Evolutionary conservation across 2,888 invertebrate genomes (phyloP).

Genomic region (Drosophila villosipedis): DNA sequence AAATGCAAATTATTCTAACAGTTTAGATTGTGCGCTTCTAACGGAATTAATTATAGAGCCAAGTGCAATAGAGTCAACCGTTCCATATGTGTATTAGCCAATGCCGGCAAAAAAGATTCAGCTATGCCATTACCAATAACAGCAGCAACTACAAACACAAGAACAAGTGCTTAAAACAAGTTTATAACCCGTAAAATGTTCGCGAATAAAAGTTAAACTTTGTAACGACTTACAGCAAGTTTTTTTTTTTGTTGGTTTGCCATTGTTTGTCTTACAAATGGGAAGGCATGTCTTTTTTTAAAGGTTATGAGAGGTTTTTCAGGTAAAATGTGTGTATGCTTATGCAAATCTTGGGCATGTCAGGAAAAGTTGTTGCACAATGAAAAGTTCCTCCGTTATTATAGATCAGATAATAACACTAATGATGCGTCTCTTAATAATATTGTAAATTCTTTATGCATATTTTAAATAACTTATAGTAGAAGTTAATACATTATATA

Average conservation of each 20-base stretch:
- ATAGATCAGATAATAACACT: slow-evolving; percentile 5
- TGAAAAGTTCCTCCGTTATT: slow-evolving; percentile 8
- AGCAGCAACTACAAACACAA: slow-evolving; percentile 14
- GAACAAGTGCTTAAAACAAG: slow-evolving; percentile 30
- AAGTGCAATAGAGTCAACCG: slow-evolving; percentile 38
- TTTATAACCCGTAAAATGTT: slow-evolving; percentile 51
- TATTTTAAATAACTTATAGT: not conserved
- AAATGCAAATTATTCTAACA: slow-evolving; percentile 37
- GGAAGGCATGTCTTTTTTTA: not conserved
- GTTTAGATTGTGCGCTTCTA: slow-evolving; percentile 26
- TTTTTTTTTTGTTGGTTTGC: slow-evolving; percentile 24
- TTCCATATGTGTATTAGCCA: slow-evolving; percentile 26
- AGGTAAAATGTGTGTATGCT: not conserved
- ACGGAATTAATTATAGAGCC: slow-evolving; percentile 44
- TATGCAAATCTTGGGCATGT: slow-evolving; percentile 1
- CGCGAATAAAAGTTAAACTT: slow-evolving; percentile 47
- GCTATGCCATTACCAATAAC: slow-evolving; percentile 9
- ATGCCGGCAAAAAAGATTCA: slow-evolving; percentile 4
- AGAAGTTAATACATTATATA: not conserved
- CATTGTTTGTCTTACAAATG: slow-evolving; percentile 1
- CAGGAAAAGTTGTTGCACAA: not conserved
- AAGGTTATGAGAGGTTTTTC: not conserved
- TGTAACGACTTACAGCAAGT: slow-evolving; percentile 44
- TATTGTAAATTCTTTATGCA: not conserved
- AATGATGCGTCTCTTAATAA: slow-evolving; percentile 7